These are phyloP conservation scores for Rallus crepitans DNA, from an alignment of 2,797 vertebrate genomes.

Conservation along the genomic window DNA sequence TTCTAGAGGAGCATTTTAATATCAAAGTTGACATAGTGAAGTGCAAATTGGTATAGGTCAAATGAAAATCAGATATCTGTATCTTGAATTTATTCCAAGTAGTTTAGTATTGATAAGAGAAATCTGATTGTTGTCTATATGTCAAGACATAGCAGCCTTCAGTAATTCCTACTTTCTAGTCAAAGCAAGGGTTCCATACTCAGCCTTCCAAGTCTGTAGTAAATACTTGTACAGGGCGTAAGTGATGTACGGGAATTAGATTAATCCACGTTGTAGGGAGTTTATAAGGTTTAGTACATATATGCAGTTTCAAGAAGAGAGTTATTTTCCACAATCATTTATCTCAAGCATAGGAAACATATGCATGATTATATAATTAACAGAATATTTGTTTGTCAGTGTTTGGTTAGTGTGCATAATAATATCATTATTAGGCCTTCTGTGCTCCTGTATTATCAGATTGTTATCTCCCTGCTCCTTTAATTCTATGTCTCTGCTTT, in stretches of 20 bases:
- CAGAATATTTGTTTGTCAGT: slow-evolving; percentile 61
- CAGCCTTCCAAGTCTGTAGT: slow-evolving; percentile 30
- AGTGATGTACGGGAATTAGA: slow-evolving; percentile 36
- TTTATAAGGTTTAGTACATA: slow-evolving; percentile 42
- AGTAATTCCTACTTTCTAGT: slow-evolving; percentile 3
- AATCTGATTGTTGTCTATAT: slow-evolving; percentile 38
- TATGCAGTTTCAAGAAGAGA: slow-evolving; percentile 51
- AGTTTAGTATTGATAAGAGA: slow-evolving; percentile 62
- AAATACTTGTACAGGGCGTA: slow-evolving; percentile 48
- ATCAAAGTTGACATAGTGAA: slow-evolving; percentile 58
- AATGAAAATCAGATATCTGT: slow-evolving; percentile 52
- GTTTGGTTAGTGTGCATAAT: slow-evolving; percentile 69
- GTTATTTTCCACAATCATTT: slow-evolving; percentile 58
- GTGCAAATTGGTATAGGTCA: slow-evolving; percentile 59
- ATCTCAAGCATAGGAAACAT: slow-evolving; percentile 65
- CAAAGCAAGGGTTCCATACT: slow-evolving; percentile 16
- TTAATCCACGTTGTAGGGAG: slow-evolving; percentile 6
- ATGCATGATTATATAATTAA: slow-evolving; percentile 69
- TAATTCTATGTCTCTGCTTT: slow-evolving; percentile 56
- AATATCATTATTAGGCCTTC: slow-evolving; percentile 72
- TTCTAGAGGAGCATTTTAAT: slow-evolving; percentile 58
- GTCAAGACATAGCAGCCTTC: background rate
- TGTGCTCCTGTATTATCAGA: slow-evolving; percentile 70
- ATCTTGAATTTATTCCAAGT: slow-evolving; percentile 55
- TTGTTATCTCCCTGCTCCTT: slow-evolving; percentile 66